These are phyloP conservation scores for Patella vulgata DNA, from an alignment of 1,140 invertebrate species.

Conservation along the genomic window DNA sequence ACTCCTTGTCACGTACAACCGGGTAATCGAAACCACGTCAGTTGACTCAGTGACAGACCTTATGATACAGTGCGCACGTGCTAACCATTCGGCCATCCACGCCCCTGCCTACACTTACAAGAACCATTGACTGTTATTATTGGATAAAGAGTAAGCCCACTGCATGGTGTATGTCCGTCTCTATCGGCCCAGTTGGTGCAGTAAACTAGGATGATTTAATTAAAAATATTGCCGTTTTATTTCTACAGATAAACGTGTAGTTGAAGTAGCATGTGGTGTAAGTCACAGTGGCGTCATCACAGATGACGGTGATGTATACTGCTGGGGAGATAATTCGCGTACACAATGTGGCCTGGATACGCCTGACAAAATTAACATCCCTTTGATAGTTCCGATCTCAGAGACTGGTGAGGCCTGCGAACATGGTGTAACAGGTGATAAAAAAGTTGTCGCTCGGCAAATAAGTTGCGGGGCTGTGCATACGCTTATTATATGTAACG, in stretches of 20 bases:
- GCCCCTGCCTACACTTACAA: too few species aligned
- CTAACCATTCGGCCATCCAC: too few species aligned
- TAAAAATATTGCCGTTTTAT: not conserved
- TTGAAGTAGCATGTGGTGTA: constrained; percentile 54
- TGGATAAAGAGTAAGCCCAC: too few species aligned
- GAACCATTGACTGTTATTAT: too few species aligned
- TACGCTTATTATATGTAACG: constrained; percentile 85
- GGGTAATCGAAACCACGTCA: too few species aligned
- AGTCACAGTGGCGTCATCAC: constrained; percentile 58
- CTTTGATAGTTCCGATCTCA: constrained; percentile 40
- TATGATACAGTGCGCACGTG: too few species aligned
- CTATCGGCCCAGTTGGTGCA: too few species aligned
- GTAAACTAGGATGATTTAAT: too few species aligned
- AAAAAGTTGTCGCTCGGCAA: constrained; percentile 52
- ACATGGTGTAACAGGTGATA: constrained; percentile 41
- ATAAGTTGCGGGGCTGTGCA: constrained; percentile 84
- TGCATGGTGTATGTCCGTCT: too few species aligned
- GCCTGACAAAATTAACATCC: constrained; percentile 37
- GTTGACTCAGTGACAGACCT: too few species aligned
- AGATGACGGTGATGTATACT: constrained; percentile 47
- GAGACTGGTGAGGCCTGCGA: constrained; percentile 38
- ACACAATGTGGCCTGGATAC: constrained; percentile 57
- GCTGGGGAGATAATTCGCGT: constrained; percentile 58
- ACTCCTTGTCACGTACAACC: too few species aligned
- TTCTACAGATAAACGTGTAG: constrained; percentile 47